These are phyloP conservation scores for Myodes glareolus DNA, from an alignment of 2,113 vertebrate species.

Conservation along the genomic window DNA sequence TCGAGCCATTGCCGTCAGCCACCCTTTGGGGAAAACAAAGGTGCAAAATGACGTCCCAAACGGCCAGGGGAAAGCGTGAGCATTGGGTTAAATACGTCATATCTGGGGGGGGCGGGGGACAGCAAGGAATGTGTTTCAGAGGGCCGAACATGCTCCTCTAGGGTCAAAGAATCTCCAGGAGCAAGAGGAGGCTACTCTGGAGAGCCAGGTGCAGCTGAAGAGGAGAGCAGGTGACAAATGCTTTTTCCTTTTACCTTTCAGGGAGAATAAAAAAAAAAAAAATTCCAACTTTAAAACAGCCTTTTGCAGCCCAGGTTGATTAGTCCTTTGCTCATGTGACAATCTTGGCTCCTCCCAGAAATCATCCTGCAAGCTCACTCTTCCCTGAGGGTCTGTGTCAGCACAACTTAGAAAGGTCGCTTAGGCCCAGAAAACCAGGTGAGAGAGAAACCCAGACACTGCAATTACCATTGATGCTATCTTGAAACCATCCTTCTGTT, in stretches of 20 bases:
- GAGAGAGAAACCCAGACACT: background rate
- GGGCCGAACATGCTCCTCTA: background rate
- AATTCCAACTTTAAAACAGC: background rate
- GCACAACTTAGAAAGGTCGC: background rate
- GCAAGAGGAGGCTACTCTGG: background rate
- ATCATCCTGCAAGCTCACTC: background rate
- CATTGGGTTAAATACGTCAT: background rate
- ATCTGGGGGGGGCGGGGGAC: too few species aligned
- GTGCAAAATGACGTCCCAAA: background rate
- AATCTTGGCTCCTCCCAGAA: background rate
- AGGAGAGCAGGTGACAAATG: background rate
- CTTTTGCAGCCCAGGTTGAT: background rate
- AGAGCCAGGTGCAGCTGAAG: background rate
- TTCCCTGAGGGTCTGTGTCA: background rate
- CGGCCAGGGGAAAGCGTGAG: background rate
- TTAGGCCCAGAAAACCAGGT: background rate
- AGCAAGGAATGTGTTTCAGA: background rate
- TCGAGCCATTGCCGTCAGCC: background rate
- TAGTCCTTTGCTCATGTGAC: background rate
- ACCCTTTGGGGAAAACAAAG: background rate
- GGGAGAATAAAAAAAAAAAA: background rate
- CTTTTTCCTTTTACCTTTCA: background rate
- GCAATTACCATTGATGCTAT: background rate
- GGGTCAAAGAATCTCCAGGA: constrained; percentile 3
- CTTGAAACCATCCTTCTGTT: constrained; percentile 1